Percentiles rank a stretch among this genome's conserved stretches.
phyloP scores from a whole-genome alignment of 2,888 invertebrate genomes.

The Callyntrura sp. region DNA sequence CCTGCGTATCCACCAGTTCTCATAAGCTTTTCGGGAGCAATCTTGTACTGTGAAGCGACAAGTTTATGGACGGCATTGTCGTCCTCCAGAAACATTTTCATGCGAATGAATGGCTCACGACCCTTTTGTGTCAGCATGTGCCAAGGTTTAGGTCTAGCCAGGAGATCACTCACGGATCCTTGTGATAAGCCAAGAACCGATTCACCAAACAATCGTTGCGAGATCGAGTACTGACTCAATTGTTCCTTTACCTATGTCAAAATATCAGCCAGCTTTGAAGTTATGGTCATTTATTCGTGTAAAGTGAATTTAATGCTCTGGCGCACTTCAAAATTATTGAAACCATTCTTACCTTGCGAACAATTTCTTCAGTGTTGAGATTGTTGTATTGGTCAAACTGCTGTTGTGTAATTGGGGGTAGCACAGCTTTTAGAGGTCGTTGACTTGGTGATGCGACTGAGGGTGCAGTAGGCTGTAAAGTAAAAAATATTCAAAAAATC shows the following conservation, averaged over 20 bases:
- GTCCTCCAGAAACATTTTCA: constrained; percentile 99
- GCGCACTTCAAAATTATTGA: not conserved
- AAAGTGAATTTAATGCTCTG: not conserved
- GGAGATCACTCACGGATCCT: constrained; percentile 98
- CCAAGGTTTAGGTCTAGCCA: constrained; percentile 99
- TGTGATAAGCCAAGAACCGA: constrained; percentile 98
- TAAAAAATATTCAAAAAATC: constrained; percentile 48
- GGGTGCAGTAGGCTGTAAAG: constrained; percentile 89
- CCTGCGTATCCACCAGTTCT: constrained; percentile 97
- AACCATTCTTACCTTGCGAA: constrained; percentile 90
- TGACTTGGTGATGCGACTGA: constrained; percentile 94
- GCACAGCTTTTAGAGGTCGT: constrained; percentile 96
- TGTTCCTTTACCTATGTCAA: constrained; percentile 93
- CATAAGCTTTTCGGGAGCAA: constrained; percentile 99
- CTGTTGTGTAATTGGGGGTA: constrained; percentile 99
- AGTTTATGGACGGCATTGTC: constrained; percentile 97
- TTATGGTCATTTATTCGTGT: not conserved
- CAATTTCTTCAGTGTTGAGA: constrained; percentile 99
- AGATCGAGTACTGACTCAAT: constrained; percentile 97
- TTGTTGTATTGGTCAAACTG: constrained; percentile 99
- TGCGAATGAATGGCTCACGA: constrained; percentile 97
- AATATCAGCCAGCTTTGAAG: constrained; percentile 12
- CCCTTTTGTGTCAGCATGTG: constrained; percentile 97
- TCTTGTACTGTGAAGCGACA: constrained; percentile 98
- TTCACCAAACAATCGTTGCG: constrained; percentile 98